These are phyloP conservation scores for Smithornis capensis DNA, from an alignment of 2,113 vertebrate genomes.

Conservation along the genomic window DNA sequence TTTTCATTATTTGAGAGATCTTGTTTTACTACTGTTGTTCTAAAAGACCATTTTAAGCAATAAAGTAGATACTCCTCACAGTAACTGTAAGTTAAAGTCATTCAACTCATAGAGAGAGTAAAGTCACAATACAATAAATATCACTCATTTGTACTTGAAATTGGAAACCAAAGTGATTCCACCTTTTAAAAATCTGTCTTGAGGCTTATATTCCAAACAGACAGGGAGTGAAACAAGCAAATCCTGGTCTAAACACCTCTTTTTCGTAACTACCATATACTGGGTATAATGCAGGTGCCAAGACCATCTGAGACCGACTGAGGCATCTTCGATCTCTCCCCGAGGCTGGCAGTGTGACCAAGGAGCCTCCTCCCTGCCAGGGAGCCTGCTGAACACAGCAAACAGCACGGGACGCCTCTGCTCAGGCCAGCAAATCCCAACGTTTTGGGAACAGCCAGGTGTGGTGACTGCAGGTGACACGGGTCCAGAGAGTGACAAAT, in stretches of 20 bases:
- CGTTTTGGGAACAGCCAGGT: background rate
- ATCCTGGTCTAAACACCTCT: background rate
- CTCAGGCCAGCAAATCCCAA: background rate
- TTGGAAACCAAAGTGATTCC: background rate
- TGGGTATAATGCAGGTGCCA: background rate
- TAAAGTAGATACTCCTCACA: background rate
- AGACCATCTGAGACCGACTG: fast-evolving
- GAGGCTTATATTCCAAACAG: background rate
- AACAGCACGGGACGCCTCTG: background rate
- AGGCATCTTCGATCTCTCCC: background rate
- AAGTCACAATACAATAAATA: background rate
- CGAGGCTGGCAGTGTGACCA: background rate
- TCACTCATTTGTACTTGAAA: background rate
- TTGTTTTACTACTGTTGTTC: background rate
- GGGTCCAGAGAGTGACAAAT: background rate
- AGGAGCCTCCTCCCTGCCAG: background rate
- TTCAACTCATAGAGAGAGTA: background rate
- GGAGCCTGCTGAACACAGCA: background rate
- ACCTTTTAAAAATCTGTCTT: background rate
- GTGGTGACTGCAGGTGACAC: background rate
- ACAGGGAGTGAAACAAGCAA: background rate
- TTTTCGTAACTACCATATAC: background rate
- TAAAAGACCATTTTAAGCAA: conserved; percentile 13
- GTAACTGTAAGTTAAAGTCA: background rate
- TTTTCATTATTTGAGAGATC: conserved; percentile 20